phyloP scores from a whole-genome alignment of 2,797 vertebrate species.

The Falco naumanni region DNA sequence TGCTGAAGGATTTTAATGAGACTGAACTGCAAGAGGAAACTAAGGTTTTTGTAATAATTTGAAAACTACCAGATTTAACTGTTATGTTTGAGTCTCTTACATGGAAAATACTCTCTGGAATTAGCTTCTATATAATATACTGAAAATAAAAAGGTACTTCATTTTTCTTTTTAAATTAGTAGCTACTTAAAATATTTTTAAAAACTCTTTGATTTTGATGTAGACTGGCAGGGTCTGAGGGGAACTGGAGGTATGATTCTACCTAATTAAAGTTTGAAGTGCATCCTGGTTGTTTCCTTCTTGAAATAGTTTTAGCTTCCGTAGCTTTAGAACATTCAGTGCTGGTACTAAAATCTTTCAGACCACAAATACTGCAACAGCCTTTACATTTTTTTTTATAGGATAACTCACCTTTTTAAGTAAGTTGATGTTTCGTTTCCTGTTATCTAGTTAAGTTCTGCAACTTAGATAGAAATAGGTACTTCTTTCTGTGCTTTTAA shows the following conservation, averaged over 20 bases:
- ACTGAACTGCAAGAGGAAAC: not conserved
- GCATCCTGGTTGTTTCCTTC: not conserved
- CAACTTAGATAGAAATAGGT: not conserved
- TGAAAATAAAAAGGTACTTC: not conserved
- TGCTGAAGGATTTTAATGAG: conserved; percentile 29
- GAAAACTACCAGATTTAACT: not conserved
- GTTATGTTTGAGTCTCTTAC: not conserved
- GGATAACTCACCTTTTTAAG: not conserved
- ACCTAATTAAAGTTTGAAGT: not conserved
- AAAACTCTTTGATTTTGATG: not conserved
- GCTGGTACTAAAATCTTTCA: not conserved
- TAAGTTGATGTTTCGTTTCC: not conserved
- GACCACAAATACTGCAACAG: not conserved
- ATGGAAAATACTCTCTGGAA: not conserved
- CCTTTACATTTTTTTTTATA: not conserved
- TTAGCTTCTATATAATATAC: not conserved
- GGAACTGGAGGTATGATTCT: not conserved
- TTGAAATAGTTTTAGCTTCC: not conserved
- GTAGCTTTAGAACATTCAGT: not conserved
- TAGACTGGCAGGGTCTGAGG: not conserved
- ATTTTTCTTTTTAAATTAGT: not conserved
- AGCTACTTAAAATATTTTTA: not conserved
- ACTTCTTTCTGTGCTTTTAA: not conserved
- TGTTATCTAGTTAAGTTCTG: not conserved
- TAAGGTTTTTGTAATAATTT: not conserved